Percentiles rank a stretch among this genome's conserved stretches.
These are phyloP conservation scores for Trypoxylon attenuatum DNA, from an alignment of 2,888 invertebrate species.

Conservation along the genomic window DNA sequence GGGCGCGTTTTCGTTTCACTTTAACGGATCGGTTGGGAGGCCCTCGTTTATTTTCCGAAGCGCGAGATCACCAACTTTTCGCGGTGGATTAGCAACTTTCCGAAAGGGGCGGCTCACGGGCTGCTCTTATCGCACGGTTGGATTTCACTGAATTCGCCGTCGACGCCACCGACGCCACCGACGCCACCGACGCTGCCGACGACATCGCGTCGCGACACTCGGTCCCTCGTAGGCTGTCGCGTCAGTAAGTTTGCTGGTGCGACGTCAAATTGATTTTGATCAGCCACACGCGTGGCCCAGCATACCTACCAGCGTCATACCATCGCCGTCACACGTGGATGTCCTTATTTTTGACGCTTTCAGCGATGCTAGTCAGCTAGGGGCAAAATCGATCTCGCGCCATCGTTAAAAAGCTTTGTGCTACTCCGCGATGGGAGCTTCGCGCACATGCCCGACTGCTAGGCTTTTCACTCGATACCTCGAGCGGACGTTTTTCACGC, in stretches of 20 bases:
- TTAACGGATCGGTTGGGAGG: background rate
- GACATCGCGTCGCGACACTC: background rate
- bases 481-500: background rate
- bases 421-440: background rate
- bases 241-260: background rate
- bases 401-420: background rate
- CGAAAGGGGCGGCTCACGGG: background rate
- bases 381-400: background rate
- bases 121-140: background rate
- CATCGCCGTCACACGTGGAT: background rate
- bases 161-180: background rate
- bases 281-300: no score
- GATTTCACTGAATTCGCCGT: background rate
- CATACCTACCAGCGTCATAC: no score
- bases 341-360: background rate
- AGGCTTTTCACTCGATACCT: background rate
- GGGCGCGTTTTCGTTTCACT: background rate
- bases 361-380: background rate
- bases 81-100: constrained; percentile 35
- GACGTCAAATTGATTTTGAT: background rate
- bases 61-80: background rate
- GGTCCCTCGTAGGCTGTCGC: background rate
- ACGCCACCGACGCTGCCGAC: no score
- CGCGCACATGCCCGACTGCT: background rate
- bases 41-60: background rate